phyloP scores from a whole-genome alignment of 2,113 vertebrate genomes.

The Epinephelus cyanopodus region DNA sequence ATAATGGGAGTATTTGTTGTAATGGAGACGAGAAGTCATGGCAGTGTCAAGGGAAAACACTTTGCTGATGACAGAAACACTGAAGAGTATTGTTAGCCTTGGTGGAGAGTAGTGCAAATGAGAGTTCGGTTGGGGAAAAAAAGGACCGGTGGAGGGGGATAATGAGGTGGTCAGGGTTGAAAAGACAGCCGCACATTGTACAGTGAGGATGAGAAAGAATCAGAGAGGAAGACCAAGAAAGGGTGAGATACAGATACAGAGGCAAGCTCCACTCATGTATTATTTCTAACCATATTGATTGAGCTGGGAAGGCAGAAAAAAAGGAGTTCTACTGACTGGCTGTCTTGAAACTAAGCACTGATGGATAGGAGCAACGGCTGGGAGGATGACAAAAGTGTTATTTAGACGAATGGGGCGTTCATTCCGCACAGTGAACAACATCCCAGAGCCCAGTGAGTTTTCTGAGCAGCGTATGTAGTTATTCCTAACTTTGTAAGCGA shows the following conservation, averaged over 20 bases:
- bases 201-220: constrained; percentile 30
- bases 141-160: constrained; percentile 7
- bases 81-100: constrained; percentile 49
- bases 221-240: constrained; percentile 15
- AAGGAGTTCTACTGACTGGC: constrained; percentile 20
- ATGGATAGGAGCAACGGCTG: constrained; percentile 29
- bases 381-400: constrained; percentile 58
- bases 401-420: constrained; percentile 58
- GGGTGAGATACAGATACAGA: constrained; percentile 40
- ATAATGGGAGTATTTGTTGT: constrained; percentile 52
- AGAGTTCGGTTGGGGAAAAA: constrained; percentile 13
- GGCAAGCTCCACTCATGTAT: constrained; percentile 64
- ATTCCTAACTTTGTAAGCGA: constrained; percentile 48
- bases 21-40: constrained; percentile 50
- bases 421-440: constrained; percentile 21
- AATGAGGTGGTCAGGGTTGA: constrained; percentile 62
- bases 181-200: constrained; percentile 38
- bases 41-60: constrained; percentile 50
- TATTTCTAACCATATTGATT: constrained; percentile 76
- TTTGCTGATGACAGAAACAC: constrained; percentile 54
- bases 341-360: constrained; percentile 56
- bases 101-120: constrained; percentile 41
- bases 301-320: constrained; percentile 41
- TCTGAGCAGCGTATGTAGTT: constrained; percentile 14
- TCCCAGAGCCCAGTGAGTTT: constrained; percentile 21